Percentiles rank a stretch among this genome's conserved stretches.
phyloP scores from a whole-genome alignment of 2,888 invertebrate species.

The Eupithecia dodoneata region DNA sequence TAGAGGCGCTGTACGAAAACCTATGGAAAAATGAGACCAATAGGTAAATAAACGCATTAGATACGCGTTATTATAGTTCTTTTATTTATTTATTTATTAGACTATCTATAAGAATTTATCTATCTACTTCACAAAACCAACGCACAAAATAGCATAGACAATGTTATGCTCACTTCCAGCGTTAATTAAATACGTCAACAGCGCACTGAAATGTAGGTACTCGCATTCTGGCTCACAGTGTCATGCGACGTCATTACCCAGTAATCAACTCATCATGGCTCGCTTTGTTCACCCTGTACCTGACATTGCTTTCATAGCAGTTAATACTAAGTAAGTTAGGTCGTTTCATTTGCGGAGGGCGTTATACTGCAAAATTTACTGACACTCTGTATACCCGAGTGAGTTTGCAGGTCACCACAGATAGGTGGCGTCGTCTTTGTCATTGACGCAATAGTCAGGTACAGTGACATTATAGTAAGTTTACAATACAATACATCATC shows the following conservation, averaged over 20 bases:
- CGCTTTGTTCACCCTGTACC: constrained; percentile 16
- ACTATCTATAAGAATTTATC: too few species aligned
- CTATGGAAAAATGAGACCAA: too few species aligned
- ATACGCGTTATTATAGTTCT: too few species aligned
- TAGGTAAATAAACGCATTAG: too few species aligned
- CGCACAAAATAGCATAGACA: background rate
- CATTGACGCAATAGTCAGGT: background rate
- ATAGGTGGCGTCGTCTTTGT: background rate
- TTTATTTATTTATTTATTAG: too few species aligned
- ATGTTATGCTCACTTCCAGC: constrained; percentile 13
- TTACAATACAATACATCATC: too few species aligned
- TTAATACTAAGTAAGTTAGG: constrained; percentile 5
- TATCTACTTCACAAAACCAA: background rate
- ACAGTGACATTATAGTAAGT: too few species aligned
- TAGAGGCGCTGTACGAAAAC: too few species aligned
- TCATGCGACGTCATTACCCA: constrained; percentile 29
- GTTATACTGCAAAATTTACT: constrained; percentile 5
- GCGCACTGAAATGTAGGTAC: constrained; percentile 14
- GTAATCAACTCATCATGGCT: constrained; percentile 24
- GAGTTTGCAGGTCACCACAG: background rate
- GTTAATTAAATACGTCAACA: constrained; percentile 25
- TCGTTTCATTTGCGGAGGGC: constrained; percentile 1
- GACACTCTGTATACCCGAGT: background rate
- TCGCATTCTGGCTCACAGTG: constrained; percentile 16
- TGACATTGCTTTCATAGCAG: constrained; percentile 18